Conservation (phyloP, 2,113 vertebrate genomes). For the Cinclus mexicanus region DNA sequence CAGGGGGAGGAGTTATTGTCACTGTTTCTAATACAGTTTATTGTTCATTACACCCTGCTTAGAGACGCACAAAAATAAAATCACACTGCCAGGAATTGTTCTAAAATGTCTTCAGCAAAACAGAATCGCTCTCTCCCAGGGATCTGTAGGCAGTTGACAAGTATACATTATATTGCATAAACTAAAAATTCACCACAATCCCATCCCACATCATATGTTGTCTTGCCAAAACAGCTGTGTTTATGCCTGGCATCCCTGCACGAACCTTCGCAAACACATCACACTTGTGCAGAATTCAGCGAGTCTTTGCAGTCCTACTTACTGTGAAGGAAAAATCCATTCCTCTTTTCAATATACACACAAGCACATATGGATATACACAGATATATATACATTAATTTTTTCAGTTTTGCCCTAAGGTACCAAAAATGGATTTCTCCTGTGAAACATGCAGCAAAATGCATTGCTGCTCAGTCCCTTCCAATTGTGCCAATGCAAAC, state of each 20-base stretch:
- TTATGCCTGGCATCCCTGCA: constrained; percentile 9
- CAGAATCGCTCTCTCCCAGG: not conserved
- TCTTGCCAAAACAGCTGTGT: constrained; percentile 50
- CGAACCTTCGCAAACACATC: fast-evolving
- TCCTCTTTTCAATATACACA: not conserved
- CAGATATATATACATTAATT: not conserved
- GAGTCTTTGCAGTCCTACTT: not conserved
- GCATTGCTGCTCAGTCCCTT: not conserved
- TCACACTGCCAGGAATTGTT: not conserved
- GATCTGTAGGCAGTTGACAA: not conserved
- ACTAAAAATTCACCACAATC: not conserved
- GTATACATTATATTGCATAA: not conserved
- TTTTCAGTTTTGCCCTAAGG: not conserved
- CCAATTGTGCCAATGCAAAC: not conserved
- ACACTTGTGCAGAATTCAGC: not conserved
- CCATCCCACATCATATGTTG: not conserved
- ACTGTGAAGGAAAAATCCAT: not conserved
- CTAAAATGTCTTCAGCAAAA: constrained; percentile 4
- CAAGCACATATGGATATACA: not conserved
- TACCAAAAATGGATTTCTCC: not conserved
- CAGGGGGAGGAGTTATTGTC: constrained; percentile 46
- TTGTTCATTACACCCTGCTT: constrained; percentile 63
- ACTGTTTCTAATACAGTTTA: constrained; percentile 49
- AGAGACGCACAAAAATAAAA: not conserved
- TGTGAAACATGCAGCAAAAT: not conserved